Evolutionary conservation across 2,113 vertebrate species (phyloP), one percentile per base, ranked within the genome.

Genomic region (Panthera uncia): DNA sequence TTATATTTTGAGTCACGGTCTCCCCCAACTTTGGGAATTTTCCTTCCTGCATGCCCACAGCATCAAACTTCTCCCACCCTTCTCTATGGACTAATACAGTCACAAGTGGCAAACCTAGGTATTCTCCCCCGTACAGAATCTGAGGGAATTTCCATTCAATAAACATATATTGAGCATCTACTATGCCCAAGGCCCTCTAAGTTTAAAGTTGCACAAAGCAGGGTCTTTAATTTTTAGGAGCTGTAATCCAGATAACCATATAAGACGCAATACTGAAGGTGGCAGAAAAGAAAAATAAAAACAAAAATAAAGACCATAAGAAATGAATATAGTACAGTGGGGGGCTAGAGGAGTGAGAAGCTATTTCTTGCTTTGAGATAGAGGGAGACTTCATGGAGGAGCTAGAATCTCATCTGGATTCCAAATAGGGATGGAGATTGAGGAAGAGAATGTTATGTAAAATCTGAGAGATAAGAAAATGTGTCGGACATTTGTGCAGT

Each of bases 1-100:
- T 89, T 84, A 31, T 41, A 76, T 83, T 95, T 91, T 91, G 82
- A 91, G 66, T 91, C 79, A 91, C 23, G 13, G 66, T 74, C 41
- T 95, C 61, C 38, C 7, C n/a, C 36, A 65, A 27, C 48, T 76
- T 94, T 69, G 79, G n/a, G 38, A 95, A 78, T 69, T 92, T 92
- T 86, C 27, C 41, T 86, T 63, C 50, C 52, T 41, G 41, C 48
- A 21, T 12, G 31, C n/a, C 21, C 19, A 14, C 25, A 91, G n/a
- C 63, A 91, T 31, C 63, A 91, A 94, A 79, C 21, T 81, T 66
- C 61, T 85, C 38, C 45, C 23, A 38, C 19, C 14, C 8, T 69
- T 89, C 48, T 55, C 57, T 27, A 3, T 55, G 18, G 13, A 14
- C 21, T 18, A 55, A 87, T 48, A 89, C 86, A 78, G 12, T 94